Evolutionary conservation across 2,113 vertebrate species (phyloP), one percentile per base, ranked within the genome.

Genomic region (Chionis minor): DNA sequence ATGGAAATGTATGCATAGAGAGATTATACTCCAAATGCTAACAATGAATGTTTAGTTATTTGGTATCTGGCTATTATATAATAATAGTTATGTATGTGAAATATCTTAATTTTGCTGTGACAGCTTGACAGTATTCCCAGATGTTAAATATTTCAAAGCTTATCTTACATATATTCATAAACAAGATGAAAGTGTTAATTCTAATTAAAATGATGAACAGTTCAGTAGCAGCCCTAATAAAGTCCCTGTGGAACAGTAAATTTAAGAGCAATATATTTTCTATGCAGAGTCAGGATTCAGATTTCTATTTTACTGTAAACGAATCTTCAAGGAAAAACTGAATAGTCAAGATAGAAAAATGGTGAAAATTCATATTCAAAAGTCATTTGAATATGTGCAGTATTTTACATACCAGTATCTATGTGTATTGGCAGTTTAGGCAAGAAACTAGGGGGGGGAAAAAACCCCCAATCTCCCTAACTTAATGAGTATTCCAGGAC

Each of bases 21-120:
- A 96, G 81, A 96, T 98, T 97, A 96, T 97, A 86, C 91, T 97
- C 74, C 94, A 96, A 97, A 67, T 94, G 97, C 97, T 98, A 98
- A 98, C 97, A 98, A 98, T 97, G 97, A 97, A 91, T 97, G 90
- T 96, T 98, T 98, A 96, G 94, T 96, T 97, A 95, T 98, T 98
- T 98, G 98, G 96, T 97, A 96, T 95, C 74, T 96, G 94, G 83
- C 98, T 91, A 77, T 96, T 95, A 96, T 92, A 70, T 95, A 96
- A 97, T 96, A 96, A 72, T 86, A 80, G 71, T 81, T 91, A 55
- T 88, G 94, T 49, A 90, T 97, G 67, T 94, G 93, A 96, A 94
- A 97, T 89, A 42, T 97, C 97, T 97, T 97, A 97, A 97, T 98
- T 98, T 97, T 95, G 67, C 91, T 95, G 38, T 97, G 93, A 96